A percentile compares a stretch with the other conserved stretches of the same genome.
Evolutionary conservation across 2,797 vertebrate genomes (phyloP).

Genomic region (Sebastes wilsoni): DNA sequence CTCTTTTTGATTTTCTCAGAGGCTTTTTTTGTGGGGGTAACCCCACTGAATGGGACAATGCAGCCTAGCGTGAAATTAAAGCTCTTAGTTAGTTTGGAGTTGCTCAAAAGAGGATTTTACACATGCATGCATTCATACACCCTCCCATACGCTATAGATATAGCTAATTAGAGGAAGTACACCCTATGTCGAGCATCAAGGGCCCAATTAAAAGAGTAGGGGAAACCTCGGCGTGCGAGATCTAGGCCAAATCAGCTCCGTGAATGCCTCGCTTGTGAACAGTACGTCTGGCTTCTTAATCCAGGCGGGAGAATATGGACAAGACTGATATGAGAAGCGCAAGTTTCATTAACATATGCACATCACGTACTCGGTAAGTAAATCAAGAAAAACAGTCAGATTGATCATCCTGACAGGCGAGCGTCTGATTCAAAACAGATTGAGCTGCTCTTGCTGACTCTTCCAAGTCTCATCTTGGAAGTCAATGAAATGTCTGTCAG

Average conservation of each 20-base stretch:
- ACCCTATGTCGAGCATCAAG: conserved; percentile 80
- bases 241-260: conserved; percentile 63
- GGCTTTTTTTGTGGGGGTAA: conserved; percentile 74
- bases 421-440: conserved; percentile 67
- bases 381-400: conserved; percentile 60
- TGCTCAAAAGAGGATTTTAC: conserved; percentile 83
- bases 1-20: conserved; percentile 78
- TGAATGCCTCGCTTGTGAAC: conserved; percentile 64
- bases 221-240: conserved; percentile 59
- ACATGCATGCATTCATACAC: conserved; percentile 83
- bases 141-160: conserved; percentile 79
- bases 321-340: conserved; percentile 53
- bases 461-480: conserved; percentile 65
- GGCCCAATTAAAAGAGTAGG: conserved; percentile 78
- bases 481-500: conserved; percentile 52
- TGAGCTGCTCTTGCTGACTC: conserved; percentile 45
- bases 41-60: conserved; percentile 80
- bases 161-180: conserved; percentile 83
- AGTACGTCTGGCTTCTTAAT: conserved; percentile 65
- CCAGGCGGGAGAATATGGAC: conserved; percentile 64
- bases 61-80: conserved; percentile 84
- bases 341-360: conserved; percentile 70
- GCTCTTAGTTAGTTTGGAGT: conserved; percentile 83
- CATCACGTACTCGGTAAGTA: conserved; percentile 49
- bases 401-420: conserved; percentile 66